Evolutionary conservation across 1,140 invertebrate species (phyloP).

Genomic region (Lepidurus apus): DNA sequence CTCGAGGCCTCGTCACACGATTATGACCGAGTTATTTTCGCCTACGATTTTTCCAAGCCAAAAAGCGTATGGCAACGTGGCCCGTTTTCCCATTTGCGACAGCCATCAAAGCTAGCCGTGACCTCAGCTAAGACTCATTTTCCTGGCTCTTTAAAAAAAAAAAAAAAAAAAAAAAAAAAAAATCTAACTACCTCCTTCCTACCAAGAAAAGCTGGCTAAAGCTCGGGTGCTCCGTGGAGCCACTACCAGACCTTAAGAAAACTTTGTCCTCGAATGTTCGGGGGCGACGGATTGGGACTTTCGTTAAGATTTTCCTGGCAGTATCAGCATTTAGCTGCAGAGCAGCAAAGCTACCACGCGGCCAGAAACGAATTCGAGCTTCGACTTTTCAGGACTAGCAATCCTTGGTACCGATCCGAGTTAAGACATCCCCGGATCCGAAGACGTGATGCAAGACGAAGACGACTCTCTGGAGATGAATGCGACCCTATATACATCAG

Average conservation of each 20-base stretch:
- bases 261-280: not conserved
- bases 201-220: not conserved
- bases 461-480: conserved; percentile 21
- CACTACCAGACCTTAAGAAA: not conserved
- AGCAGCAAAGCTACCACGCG: not conserved
- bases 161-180: not conserved
- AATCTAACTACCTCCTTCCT: conserved; percentile 4
- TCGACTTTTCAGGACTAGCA: not conserved
- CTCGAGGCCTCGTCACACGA: not conserved
- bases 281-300: not conserved
- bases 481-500: not conserved
- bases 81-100: conserved; percentile 17
- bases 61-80: not conserved
- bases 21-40: conserved; percentile 10
- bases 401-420: not conserved
- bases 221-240: conserved; percentile 1
- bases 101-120: conserved; percentile 20
- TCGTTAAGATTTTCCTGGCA: conserved; percentile 1
- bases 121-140: conserved; percentile 17
- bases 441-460: conserved; percentile 12
- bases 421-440: not conserved
- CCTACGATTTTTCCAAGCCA: conserved; percentile 9
- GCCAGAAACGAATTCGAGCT: not conserved
- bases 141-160: not conserved
- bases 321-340: not conserved